These are phyloP conservation scores for Brachystomella parvula DNA, from an alignment of 1,140 invertebrate species.

Conservation along the genomic window DNA sequence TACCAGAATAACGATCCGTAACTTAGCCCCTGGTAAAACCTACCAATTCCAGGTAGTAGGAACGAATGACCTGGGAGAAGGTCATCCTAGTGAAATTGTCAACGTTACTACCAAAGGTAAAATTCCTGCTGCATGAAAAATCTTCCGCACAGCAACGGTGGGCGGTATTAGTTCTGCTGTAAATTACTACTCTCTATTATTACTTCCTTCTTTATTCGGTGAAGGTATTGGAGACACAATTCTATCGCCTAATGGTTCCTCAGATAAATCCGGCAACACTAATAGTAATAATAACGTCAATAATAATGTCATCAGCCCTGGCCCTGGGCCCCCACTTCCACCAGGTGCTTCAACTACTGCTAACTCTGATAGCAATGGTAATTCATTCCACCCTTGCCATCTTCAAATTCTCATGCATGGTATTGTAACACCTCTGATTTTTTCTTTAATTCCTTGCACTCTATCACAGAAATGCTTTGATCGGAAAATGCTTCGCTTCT, in stretches of 20 bases:
- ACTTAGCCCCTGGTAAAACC: conserved; percentile 74
- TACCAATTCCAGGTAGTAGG: conserved; percentile 96
- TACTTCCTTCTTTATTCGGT: conserved; percentile 7
- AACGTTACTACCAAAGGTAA: conserved; percentile 81
- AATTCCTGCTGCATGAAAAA: background rate
- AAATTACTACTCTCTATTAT: background rate
- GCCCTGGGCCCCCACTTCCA: conserved; percentile 2
- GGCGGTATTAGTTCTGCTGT: background rate
- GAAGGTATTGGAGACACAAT: conserved; percentile 18
- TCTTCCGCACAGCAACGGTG: background rate
- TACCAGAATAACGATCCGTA: conserved; percentile 82
- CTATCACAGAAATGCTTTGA: too few species aligned
- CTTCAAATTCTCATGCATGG: conserved; percentile 11
- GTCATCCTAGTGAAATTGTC: conserved; percentile 87
- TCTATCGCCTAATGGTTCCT: conserved; percentile 8
- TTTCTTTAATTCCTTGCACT: too few species aligned
- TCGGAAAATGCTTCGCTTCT: too few species aligned
- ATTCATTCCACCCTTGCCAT: background rate
- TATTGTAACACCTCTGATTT: conserved; percentile 16
- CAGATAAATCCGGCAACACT: background rate
- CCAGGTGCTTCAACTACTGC: conserved; percentile 28
- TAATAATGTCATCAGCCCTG: conserved; percentile 6
- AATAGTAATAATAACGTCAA: background rate
- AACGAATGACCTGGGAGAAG: conserved; percentile 85
- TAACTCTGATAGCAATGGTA: conserved; percentile 15